phyloP scores from a whole-genome alignment of 2,797 vertebrate species.

The Lacerta bilineata region DNA sequence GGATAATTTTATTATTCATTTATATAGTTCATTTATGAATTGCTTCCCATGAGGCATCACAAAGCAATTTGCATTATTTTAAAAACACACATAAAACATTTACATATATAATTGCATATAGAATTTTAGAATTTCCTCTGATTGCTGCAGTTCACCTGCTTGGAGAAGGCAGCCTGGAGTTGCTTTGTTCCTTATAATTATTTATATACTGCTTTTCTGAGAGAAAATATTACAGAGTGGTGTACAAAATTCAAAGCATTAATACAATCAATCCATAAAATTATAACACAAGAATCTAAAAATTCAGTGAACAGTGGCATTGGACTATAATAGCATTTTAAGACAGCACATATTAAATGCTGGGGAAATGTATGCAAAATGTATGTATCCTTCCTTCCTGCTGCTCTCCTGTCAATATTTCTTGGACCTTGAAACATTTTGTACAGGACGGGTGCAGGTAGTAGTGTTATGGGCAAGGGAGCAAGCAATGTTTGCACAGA shows the following conservation, averaged over 20 bases:
- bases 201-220: neutral
- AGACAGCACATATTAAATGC: neutral
- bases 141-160: neutral
- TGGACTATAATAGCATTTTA: neutral
- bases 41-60: too few relatives aligned
- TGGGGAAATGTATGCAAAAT: neutral
- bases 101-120: too few relatives aligned
- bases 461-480: neutral
- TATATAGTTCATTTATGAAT: too few relatives aligned
- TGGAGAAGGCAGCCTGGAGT: neutral
- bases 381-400: neutral
- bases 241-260: conserved; percentile 15
- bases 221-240: neutral
- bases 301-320: neutral
- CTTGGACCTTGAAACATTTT: neutral
- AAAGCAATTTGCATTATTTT: too few relatives aligned
- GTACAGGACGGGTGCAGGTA: neutral
- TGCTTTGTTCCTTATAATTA: neutral
- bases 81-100: too few relatives aligned
- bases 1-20: neutral
- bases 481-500: neutral
- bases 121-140: neutral
- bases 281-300: neutral
- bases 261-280: neutral
- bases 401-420: neutral